Evolutionary conservation across 1,140 invertebrate genomes (phyloP), one percentile per base, ranked within the genome.

Genomic region (Hyles vespertilio): DNA sequence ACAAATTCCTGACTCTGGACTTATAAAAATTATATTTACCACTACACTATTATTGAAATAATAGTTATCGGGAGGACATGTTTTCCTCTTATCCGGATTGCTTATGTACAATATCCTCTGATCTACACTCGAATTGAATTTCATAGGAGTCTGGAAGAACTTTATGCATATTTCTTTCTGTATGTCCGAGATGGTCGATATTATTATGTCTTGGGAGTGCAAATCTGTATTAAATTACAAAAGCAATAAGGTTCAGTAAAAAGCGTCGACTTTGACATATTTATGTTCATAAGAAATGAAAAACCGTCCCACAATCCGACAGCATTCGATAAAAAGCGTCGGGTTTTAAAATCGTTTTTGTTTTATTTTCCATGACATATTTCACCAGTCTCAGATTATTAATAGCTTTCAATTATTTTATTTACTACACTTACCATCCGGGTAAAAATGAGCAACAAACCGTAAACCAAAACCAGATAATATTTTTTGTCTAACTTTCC

Each of bases 81-180:
- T 60, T 55, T 82, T 81, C 34, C 59, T 56, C 44, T 79, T 85
- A 8, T 80, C 62, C 0, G 72, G 76, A 45, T 87, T 87, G 46
- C 56, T 77, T 7, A 87, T 78, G 22, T 74, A 80, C 11, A 87
- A 51, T 2, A 84, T 66, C 50, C 71, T 81, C 0, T 77, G 63
- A 0, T 59, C 44, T 2, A 54, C 40, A 7, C 32, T 67, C 0
- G 57, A 32, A 5, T 61, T 75, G n/a, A 63, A 57, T 46, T 80
- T 72, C 0, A 45, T 6, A 0, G 69, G 72, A 0, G 58, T 69
- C 11, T 65, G 72, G 55, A 87, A 87, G 61, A 87, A 87, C 51
- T 85, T 87, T 0, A 87, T 51, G 45, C 84, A 87, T 0, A 84
- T 64, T 40, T 81, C 81, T 0, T 72, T 69, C 59, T 84, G 72